Base-by-base conservation (phyloP, 2,888 invertebrate species). In the Parnassius mnemosyne region DNA sequence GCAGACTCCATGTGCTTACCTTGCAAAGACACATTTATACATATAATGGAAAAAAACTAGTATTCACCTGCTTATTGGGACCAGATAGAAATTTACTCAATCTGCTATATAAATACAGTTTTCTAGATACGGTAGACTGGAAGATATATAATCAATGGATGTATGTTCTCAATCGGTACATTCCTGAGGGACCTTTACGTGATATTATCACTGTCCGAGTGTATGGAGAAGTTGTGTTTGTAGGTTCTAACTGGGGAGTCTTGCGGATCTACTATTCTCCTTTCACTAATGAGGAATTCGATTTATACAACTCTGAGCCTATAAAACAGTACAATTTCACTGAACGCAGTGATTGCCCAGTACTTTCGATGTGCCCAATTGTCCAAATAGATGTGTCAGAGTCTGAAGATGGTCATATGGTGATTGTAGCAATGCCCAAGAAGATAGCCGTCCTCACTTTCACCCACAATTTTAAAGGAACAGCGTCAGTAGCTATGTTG, bases 341-440 rank as follows among this genome's bases (percentile, higher is more conserved):
- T 71, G 81, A 85, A 3, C 65, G 80, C 0, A 71, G 69, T 0
- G 83, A 86, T 42, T 80, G 81, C 49, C 87, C 86, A 0, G 81
- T 85, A 0, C 65, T 87, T 0, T 78, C 83, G 0, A 71, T 73
- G 61, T 79, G 85, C 65, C 85, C 86, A 0, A 85, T 90, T 46
- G 60, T 85, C 0, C 77, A 81, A 62, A 78, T 89, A 9, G 89
- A 90, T 55, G 78, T 85, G 0, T 53, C 80, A 0, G 90, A 90
- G 71, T 66, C 68, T 0, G 77, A 80, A 49, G 75, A 80, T 1
- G 84, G 86, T 0, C 90, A 90, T 58, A 81, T 69, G 0, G 77
- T 90, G 0, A 64, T 87, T 1, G 81, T 87, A 0, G 89, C 79
- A 0, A 87, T 89, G 88, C 87, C 87, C 0, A 84, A 85, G 59